A percentile compares a stretch with the other conserved stretches of the same genome.
Conservation (phyloP, 2,888 invertebrate genomes). For the Ethmia dodecea region DNA sequence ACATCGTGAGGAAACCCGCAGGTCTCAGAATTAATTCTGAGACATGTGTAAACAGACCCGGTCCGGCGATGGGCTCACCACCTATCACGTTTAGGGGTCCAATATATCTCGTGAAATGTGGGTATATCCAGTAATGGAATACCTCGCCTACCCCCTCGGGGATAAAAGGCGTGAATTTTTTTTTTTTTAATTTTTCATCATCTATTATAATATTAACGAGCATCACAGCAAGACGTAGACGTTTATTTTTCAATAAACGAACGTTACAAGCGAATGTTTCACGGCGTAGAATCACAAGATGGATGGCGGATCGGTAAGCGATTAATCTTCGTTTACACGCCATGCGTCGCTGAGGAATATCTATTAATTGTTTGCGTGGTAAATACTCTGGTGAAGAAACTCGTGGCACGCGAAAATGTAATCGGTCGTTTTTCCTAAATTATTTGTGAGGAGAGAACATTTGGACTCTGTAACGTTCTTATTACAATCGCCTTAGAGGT, state of each 20-base stretch:
- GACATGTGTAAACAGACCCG: too few relatives aligned
- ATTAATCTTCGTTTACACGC: conserved; percentile 31
- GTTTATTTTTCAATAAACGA: conserved; percentile 22
- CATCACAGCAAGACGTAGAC: neutral
- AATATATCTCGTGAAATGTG: too few relatives aligned
- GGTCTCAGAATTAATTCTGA: too few relatives aligned
- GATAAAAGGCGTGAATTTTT: too few relatives aligned
- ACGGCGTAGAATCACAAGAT: conserved; percentile 26
- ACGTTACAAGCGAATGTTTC: conserved; percentile 13
- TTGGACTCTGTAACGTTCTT: neutral
- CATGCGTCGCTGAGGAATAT: conserved; percentile 18
- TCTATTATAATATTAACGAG: too few relatives aligned
- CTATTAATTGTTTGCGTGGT: conserved; percentile 24
- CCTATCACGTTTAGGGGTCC: too few relatives aligned
- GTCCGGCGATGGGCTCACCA: too few relatives aligned
- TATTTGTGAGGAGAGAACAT: neutral
- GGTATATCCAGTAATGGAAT: too few relatives aligned
- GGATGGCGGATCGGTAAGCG: conserved; percentile 24
- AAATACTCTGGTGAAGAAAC: too few relatives aligned
- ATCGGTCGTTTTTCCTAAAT: neutral
- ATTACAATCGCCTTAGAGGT: neutral
- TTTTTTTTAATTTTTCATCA: too few relatives aligned
- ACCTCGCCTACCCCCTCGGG: too few relatives aligned
- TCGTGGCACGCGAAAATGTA: neutral
- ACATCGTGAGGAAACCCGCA: too few relatives aligned